Evolutionary conservation across 2,113 vertebrate genomes (phyloP).

Genomic region (Leptosomus discolor): DNA sequence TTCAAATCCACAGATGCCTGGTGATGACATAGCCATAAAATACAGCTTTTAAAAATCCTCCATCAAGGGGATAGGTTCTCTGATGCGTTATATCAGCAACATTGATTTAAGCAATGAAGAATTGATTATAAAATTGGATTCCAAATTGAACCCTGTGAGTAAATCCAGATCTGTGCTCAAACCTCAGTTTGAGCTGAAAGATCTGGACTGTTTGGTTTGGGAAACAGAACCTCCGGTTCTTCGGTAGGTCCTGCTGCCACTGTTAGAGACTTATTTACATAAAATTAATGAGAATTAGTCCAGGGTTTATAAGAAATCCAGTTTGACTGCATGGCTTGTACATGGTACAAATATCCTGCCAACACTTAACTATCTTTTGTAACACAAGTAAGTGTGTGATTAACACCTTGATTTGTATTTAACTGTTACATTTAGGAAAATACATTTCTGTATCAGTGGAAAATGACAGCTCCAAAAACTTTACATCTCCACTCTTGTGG

Average conservation of each 20-base stretch:
- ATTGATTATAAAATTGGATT: constrained; percentile 48
- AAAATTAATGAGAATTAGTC: background rate
- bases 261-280: background rate
- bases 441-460: background rate
- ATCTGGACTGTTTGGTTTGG: background rate
- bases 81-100: constrained; percentile 32
- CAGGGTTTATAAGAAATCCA: background rate
- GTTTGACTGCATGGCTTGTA: background rate
- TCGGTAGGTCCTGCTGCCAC: background rate
- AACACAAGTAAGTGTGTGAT: background rate
- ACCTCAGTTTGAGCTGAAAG: background rate
- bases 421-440: background rate
- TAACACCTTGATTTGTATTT: background rate
- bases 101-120: constrained; percentile 54
- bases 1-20: constrained; percentile 44
- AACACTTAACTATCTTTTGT: background rate
- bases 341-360: background rate
- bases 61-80: constrained; percentile 11
- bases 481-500: background rate
- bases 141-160: background rate
- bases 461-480: background rate
- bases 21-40: constrained; percentile 40
- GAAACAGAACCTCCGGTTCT: background rate
- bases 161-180: constrained; percentile 20
- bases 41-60: constrained; percentile 32